These are phyloP conservation scores for Coptotermes formosanus DNA, from an alignment of 1,140 invertebrate genomes.

Conservation along the genomic window DNA sequence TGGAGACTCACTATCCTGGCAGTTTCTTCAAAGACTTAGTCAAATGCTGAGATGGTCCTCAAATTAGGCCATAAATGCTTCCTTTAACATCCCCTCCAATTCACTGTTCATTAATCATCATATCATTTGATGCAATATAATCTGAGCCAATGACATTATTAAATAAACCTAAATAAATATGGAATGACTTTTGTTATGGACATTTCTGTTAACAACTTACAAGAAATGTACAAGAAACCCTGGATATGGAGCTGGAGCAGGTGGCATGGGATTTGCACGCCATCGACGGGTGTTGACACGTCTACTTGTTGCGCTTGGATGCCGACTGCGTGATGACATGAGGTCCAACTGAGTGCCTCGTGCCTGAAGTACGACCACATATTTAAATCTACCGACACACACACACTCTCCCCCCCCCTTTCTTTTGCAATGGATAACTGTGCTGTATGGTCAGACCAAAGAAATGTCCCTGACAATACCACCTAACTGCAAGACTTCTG, in stretches of 20 bases:
- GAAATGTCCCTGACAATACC: no score
- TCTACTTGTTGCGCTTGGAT: constrained; percentile 25
- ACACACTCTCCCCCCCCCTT: no score
- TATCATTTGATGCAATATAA: neutral
- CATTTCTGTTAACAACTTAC: constrained; percentile 53
- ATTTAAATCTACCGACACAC: no score
- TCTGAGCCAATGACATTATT: neutral
- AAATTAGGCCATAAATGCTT: neutral
- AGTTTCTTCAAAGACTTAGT: neutral
- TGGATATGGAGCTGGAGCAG: constrained; percentile 47
- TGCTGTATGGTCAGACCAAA: no score
- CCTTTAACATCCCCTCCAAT: neutral
- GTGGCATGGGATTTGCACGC: constrained; percentile 43
- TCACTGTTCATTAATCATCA: neutral
- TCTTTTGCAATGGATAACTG: no score
- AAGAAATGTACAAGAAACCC: constrained; percentile 78
- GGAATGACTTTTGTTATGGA: neutral
- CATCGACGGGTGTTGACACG: constrained; percentile 35
- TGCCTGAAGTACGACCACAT: constrained; percentile 34
- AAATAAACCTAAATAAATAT: neutral
- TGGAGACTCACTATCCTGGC: no score
- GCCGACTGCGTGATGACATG: constrained; percentile 30
- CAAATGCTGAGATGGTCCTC: neutral
- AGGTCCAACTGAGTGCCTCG: constrained; percentile 37
- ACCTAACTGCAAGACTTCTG: no score